Conservation (phyloP, 2,113 vertebrate genomes). For the Vulpes vulpes region DNA sequence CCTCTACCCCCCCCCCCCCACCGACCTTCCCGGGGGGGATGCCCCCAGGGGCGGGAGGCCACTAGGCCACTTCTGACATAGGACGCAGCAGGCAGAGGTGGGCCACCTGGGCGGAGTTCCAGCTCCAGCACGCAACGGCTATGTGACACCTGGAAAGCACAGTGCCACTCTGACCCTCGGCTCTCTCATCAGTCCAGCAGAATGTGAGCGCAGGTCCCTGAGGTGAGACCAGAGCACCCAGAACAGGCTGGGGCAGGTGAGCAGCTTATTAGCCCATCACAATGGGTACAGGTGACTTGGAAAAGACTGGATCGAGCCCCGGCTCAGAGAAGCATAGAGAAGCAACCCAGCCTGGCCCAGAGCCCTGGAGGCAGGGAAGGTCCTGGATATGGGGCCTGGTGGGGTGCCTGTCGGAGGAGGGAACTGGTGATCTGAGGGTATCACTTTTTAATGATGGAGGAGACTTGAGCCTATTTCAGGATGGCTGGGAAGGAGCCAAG, state of each 20-base stretch:
- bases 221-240: rapidly evolving
- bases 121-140: not conserved
- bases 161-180: rapidly evolving
- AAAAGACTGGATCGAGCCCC: not conserved
- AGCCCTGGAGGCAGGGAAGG: not conserved
- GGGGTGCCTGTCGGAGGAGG: not conserved
- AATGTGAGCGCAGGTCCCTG: too few relatives aligned
- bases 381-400: not conserved
- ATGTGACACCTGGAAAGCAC: too few relatives aligned
- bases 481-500: not conserved
- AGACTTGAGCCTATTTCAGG: not conserved
- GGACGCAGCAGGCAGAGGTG: not conserved
- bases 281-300: not conserved
- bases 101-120: too few relatives aligned
- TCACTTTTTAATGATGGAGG: not conserved
- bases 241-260: not conserved
- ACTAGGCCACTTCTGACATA: not conserved
- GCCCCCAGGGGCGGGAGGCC: rapidly evolving
- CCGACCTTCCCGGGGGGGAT: not conserved
- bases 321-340: not conserved
- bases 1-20: not conserved
- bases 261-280: not conserved
- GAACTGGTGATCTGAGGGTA: not conserved
- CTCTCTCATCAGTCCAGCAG: too few relatives aligned
- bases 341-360: not conserved